phyloP scores from a whole-genome alignment of 2,797 vertebrate genomes.

The Crossoptilon crossoptilon region DNA sequence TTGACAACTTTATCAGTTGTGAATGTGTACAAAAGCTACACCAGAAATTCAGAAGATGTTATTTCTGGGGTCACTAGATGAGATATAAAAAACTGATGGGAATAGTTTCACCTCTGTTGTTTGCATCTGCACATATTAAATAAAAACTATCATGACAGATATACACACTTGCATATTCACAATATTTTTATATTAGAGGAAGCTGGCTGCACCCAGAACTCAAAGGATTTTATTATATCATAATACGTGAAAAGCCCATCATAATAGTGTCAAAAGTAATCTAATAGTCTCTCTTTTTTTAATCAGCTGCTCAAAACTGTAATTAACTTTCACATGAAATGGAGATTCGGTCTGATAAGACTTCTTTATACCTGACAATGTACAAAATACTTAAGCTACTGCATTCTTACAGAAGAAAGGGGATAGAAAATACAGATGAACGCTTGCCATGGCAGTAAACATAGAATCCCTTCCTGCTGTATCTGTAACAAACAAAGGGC shows the following conservation, averaged over 20 bases:
- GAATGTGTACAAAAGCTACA: not conserved
- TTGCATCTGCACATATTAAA: not conserved
- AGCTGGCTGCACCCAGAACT: not conserved
- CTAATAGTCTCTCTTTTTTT: not conserved
- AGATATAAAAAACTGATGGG: not conserved
- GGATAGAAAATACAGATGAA: not conserved
- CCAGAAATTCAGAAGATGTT: not conserved
- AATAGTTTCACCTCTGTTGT: not conserved
- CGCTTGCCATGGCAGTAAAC: not conserved
- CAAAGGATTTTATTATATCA: not conserved
- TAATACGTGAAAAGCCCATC: not conserved
- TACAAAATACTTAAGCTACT: not conserved
- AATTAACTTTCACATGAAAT: not conserved
- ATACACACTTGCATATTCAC: not conserved
- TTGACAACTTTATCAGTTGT: not conserved
- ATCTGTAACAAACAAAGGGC: not conserved
- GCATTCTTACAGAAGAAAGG: not conserved
- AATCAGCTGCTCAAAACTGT: not conserved
- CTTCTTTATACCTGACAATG: not conserved
- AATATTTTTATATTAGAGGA: not conserved
- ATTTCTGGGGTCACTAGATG: not conserved
- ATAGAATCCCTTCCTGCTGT: not conserved
- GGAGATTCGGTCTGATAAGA: not conserved
- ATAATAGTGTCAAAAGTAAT: not conserved
- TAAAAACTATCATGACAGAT: not conserved